Evolutionary conservation across 2,113 vertebrate species (phyloP), one percentile per base, ranked within the genome.

Genomic region (Tachuris rubrigastra): DNA sequence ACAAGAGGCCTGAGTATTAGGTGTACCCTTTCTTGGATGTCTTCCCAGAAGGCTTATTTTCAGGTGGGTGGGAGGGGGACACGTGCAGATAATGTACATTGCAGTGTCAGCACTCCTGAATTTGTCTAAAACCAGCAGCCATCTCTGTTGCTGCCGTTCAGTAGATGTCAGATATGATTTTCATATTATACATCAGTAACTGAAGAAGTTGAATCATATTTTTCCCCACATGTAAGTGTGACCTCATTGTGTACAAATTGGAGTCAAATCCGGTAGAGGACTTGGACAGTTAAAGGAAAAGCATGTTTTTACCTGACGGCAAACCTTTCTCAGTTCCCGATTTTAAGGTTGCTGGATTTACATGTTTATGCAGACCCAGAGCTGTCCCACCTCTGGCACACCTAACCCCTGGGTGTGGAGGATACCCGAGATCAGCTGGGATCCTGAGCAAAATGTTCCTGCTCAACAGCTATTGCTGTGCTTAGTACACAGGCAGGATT

Each of bases 41-140:
- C 65, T 90, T 97, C 95, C 96, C 88, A 80, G 95, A 88, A 83
- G 75, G 80, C 63, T 96, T 91, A 77, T 10, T 91, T 96, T 94
- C 55, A 46, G 84, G 93, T 93, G 41, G n/a, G 35, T 84, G 42
- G 60, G 76, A 85, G 79, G 16, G 77, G 56, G 14, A 25, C 55
- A 16, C 1, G 1, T 84, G 85, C 77, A 74, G 75, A 95, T 91
- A 67, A 75, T 46, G 73, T 75, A 60, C 87, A 3, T 79, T 93
- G 93, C 89, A 72, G 44, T 14, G 89, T 92, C 95, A 96, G 93
- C 94, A 55, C 47, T 93, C 72, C n/a, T 28, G 55, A 49, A 14
- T 87, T 95, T 12, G 12, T 60, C 69, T 76, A 28, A 66, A 75
- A 82, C 50, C 68, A 71, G 78, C 60, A 63, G 85, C 91, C 94